Evolutionary conservation across 2,888 invertebrate genomes (phyloP).

Genomic region (Ornithoptera priamus): DNA sequence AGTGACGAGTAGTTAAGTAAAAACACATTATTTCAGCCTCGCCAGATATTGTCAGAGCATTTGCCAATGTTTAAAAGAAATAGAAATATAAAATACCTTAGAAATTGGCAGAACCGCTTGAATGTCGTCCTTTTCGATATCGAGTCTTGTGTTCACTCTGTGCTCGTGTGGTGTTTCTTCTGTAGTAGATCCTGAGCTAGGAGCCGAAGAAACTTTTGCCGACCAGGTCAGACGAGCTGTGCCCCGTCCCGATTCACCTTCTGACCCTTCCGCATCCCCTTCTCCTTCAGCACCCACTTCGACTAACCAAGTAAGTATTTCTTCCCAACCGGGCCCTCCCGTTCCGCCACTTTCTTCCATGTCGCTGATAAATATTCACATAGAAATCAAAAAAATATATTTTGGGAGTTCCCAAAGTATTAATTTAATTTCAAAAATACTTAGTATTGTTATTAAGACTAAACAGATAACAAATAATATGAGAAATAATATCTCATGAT

Average conservation of each 20-base stretch:
- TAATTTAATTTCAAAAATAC: background rate
- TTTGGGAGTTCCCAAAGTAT: background rate
- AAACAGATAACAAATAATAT: too few species aligned
- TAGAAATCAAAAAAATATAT: background rate
- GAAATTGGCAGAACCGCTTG: slow-evolving; percentile 96
- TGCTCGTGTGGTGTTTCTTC: slow-evolving; percentile 72
- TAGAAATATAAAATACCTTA: slow-evolving; percentile 81
- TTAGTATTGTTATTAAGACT: too few species aligned
- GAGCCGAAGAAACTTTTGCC: slow-evolving; percentile 73
- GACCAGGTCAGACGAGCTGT: slow-evolving; percentile 94
- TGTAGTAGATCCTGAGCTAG: slow-evolving; percentile 57
- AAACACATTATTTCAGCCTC: too few species aligned
- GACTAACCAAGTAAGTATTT: slow-evolving; percentile 94
- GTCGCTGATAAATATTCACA: slow-evolving; percentile 43
- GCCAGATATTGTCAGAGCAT: too few species aligned
- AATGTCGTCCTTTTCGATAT: slow-evolving; percentile 95
- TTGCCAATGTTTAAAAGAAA: too few species aligned
- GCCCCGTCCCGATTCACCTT: slow-evolving; percentile 83
- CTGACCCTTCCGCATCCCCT: slow-evolving; percentile 67
- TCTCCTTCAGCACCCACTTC: slow-evolving; percentile 92
- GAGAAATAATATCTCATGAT: too few species aligned
- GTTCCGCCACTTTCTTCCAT: slow-evolving; percentile 63
- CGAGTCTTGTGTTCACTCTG: slow-evolving; percentile 89
- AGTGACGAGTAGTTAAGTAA: too few species aligned
- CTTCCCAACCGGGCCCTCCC: slow-evolving; percentile 82